Percentiles rank a stretch among this genome's conserved stretches.
phyloP scores from a whole-genome alignment of 2,888 invertebrate species.

The Halictus ligatus region DNA sequence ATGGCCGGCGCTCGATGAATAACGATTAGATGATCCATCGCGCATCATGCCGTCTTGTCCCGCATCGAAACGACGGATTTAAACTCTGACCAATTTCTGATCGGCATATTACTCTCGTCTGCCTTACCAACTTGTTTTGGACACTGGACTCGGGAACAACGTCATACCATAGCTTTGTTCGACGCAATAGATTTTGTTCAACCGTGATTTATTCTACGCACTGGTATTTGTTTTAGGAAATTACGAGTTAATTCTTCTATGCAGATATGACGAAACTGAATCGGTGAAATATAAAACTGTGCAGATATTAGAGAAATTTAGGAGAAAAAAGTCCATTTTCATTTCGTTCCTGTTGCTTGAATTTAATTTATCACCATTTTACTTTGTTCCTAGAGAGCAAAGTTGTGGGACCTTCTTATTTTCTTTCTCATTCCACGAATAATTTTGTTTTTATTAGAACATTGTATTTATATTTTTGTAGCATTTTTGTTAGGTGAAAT shows the following conservation, averaged over 20 bases:
- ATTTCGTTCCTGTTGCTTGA: too few relatives aligned
- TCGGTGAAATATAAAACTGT: too few relatives aligned
- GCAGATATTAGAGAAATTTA: too few relatives aligned
- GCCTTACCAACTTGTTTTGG: neutral
- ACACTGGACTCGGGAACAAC: neutral
- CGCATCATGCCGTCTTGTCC: conserved; percentile 26
- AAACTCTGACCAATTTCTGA: conserved; percentile 35
- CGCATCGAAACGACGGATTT: conserved; percentile 49
- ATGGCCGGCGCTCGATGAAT: conserved; percentile 57
- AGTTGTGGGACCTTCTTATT: too few relatives aligned
- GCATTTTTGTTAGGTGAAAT: neutral
- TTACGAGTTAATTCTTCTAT: neutral
- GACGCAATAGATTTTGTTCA: neutral
- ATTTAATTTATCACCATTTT: too few relatives aligned
- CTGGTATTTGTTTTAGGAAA: neutral
- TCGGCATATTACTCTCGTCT: neutral
- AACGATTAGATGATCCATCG: conserved; percentile 55
- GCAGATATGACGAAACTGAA: too few relatives aligned
- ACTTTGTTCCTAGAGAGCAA: too few relatives aligned
- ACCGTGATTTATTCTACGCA: neutral
- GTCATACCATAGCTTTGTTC: neutral
- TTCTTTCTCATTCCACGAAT: too few relatives aligned
- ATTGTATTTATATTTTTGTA: too few relatives aligned
- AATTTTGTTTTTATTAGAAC: too few relatives aligned
- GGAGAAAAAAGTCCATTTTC: too few relatives aligned